phyloP scores from a whole-genome alignment of 2,113 vertebrate species.

The Probosciger aterrimus region DNA sequence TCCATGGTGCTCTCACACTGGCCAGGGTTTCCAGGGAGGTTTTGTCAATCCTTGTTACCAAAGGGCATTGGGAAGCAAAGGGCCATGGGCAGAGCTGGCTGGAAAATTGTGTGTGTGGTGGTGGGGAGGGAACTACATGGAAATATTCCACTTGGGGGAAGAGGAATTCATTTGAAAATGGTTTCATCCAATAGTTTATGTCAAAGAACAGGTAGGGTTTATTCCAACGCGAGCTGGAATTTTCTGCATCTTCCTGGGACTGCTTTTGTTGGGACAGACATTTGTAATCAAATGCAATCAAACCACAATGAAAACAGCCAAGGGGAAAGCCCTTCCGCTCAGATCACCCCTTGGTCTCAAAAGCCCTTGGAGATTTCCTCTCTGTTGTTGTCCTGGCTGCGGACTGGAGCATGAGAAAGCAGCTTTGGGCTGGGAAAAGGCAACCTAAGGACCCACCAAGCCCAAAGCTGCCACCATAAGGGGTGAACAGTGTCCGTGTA shows the following conservation, averaged over 20 bases:
- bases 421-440: neutral
- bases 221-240: neutral
- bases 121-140: neutral
- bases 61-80: neutral
- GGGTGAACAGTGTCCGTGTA: neutral
- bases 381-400: neutral
- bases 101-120: neutral
- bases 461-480: neutral
- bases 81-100: neutral
- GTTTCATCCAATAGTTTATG: neutral
- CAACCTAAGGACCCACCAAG: neutral
- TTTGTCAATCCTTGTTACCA: neutral
- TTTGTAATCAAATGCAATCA: neutral
- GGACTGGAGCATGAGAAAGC: neutral
- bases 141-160: neutral
- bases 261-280: neutral
- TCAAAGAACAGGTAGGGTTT: neutral
- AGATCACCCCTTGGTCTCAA: neutral
- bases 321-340: neutral
- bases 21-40: neutral
- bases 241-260: neutral
- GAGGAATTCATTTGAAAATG: neutral
- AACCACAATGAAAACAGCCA: neutral
- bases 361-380: neutral
- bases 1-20: rapidly evolving